phyloP scores from a whole-genome alignment of 2,797 vertebrate species.

The Chaenodraco wilsoni region DNA sequence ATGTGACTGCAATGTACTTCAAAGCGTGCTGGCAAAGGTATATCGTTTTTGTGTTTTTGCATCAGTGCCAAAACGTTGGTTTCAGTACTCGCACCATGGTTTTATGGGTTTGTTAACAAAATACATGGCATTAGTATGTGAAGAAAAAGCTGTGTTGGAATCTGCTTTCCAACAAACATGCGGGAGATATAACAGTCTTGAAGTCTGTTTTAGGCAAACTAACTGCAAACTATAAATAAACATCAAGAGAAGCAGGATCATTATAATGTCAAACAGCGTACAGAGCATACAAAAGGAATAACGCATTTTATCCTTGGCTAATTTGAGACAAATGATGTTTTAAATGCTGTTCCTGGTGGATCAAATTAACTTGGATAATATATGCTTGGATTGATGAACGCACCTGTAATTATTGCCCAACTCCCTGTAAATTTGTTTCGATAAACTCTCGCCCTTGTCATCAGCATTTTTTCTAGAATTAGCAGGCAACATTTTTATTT shows the following conservation, averaged over 20 bases:
- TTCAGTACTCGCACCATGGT: conserved; percentile 23
- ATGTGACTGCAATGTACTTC: conserved; percentile 11
- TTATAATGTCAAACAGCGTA: not conserved
- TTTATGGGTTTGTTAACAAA: conserved; percentile 36
- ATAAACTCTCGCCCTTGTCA: not conserved
- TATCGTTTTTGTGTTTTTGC: conserved; percentile 23
- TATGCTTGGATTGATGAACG: not conserved
- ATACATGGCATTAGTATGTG: not conserved
- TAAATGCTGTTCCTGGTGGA: not conserved
- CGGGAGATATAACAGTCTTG: not conserved
- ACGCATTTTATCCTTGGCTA: not conserved
- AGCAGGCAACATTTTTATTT: not conserved
- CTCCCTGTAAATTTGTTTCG: not conserved
- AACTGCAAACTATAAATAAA: not conserved
- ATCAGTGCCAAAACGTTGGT: conserved; percentile 16
- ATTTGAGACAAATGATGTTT: not conserved
- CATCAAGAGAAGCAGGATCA: not conserved
- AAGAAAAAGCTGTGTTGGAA: conserved; percentile 1
- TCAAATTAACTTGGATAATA: not conserved
- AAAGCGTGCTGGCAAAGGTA: not conserved
- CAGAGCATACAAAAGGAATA: not conserved
- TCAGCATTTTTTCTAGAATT: not conserved
- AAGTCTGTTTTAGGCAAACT: not conserved
- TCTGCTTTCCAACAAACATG: not conserved
- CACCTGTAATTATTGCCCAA: too few species aligned